Base-by-base conservation (phyloP, 2,797 vertebrate genomes). In the Coluber constrictor region DNA sequence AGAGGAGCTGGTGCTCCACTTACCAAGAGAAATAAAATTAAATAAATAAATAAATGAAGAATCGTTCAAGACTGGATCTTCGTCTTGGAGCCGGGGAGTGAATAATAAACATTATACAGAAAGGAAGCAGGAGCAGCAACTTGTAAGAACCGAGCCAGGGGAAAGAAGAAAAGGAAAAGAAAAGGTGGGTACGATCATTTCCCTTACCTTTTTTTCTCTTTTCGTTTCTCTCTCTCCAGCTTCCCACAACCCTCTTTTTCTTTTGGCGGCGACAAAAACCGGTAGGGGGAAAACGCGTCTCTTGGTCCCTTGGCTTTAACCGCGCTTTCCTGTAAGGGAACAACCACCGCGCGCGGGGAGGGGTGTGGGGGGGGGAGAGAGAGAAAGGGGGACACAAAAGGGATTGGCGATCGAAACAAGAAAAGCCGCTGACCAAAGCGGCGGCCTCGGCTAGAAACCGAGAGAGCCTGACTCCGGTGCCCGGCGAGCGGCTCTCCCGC, bases 121-220 rank as follows among this genome's bases (percentile, higher is more conserved):
- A 23, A 11, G n/a, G 32, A 12, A 95, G 20, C 59, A 20, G 92
- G 95, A 96, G 55, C 92, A 5, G 92, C 94, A 91, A 92, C 94
- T 61, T 70, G 93, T 93, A 83, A 94, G 90, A 93, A 92, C 95
- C 94, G 0, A 43, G 91, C 94, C 94, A 57, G 70, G 56, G 56
- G 61, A 54, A 51, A 51, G 91, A 74, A 9, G 16, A 1, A 37
- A 37, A 37, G 1, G 2, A 3, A 70, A 16, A 37, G 15, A 83
- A 47, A 95, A 97, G 97, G 98, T 97, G 96, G 97, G 97, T 43
- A 57, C 6, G 3, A 4, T 27, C 5, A 70, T 63, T 86, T 16
- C 54, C 43, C 15, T 10, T 11, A 23, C 8, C 9, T 1, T 43
- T 47, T 13, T 27, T 20, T 56, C 7, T 7, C 59, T 8, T 92